These are phyloP conservation scores for Seriola aureovittata DNA, from an alignment of 2,113 vertebrate species.

Conservation along the genomic window DNA sequence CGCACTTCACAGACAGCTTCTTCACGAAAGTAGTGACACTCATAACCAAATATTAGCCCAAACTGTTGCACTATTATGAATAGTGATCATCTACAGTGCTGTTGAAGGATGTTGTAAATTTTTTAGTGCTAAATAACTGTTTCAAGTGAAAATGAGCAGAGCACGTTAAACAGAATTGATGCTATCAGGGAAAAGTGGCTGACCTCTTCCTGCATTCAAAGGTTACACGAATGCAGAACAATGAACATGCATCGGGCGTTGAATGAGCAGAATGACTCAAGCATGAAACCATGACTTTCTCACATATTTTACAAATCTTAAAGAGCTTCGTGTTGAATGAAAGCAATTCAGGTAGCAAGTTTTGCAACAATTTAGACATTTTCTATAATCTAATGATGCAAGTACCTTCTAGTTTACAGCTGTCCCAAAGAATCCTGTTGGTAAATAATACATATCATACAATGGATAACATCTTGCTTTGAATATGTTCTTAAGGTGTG, in stretches of 20 bases:
- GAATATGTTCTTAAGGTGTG: not conserved
- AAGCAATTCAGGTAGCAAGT: not conserved
- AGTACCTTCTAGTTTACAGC: not conserved
- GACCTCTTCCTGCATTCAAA: not conserved
- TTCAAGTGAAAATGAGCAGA: not conserved
- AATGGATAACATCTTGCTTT: not conserved
- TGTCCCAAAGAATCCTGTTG: not conserved
- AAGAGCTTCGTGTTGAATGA: too few species aligned
- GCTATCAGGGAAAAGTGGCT: not conserved
- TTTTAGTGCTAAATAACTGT: not conserved
- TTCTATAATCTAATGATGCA: not conserved
- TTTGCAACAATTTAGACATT: not conserved
- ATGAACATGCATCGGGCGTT: not conserved
- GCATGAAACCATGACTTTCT: not conserved
- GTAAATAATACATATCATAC: not conserved
- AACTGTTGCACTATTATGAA: not conserved
- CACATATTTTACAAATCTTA: not conserved
- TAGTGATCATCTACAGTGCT: not conserved
- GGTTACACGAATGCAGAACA: not conserved
- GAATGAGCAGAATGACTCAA: not conserved
- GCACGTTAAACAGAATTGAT: not conserved
- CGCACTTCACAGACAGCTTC: not conserved
- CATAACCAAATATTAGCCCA: not conserved
- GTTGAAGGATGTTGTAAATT: not conserved
- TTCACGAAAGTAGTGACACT: not conserved